phyloP scores from a whole-genome alignment of 2,113 vertebrate genomes.

The Callopanchax toddi region DNA sequence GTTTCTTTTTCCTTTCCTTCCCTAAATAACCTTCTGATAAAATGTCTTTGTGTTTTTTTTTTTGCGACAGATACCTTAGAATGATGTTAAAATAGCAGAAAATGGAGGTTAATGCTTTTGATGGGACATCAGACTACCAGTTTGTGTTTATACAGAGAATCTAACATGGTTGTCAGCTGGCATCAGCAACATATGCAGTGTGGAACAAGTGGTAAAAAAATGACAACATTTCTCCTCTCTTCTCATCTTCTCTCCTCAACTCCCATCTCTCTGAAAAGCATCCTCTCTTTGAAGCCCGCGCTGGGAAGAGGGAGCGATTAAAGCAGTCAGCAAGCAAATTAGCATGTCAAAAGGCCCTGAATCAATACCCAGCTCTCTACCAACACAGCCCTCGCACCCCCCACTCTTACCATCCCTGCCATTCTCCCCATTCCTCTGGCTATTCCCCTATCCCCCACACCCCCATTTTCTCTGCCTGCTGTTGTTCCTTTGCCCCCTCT shows the following conservation, averaged over 20 bases:
- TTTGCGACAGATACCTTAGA: too few relatives aligned
- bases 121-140: neutral
- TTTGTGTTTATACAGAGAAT: slow-evolving; percentile 5
- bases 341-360: slow-evolving; percentile 87
- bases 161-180: slow-evolving; percentile 29
- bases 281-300: slow-evolving; percentile 85
- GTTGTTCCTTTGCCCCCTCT: slow-evolving; percentile 53
- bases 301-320: slow-evolving; percentile 80
- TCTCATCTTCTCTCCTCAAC: slow-evolving; percentile 12
- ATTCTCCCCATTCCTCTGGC: slow-evolving; percentile 54
- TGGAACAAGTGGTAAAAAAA: slow-evolving; percentile 13
- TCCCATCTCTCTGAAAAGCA: slow-evolving; percentile 78
- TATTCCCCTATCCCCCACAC: slow-evolving; percentile 57
- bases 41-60: too few relatives aligned
- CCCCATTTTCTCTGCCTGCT: slow-evolving; percentile 57
- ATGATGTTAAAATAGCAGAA: neutral
- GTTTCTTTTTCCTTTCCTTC: too few relatives aligned
- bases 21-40: too few relatives aligned
- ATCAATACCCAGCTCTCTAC: slow-evolving; percentile 85
- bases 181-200: slow-evolving; percentile 23
- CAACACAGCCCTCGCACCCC: slow-evolving; percentile 67
- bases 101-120: neutral
- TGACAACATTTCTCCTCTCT: slow-evolving; percentile 28
- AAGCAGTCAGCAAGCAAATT: slow-evolving; percentile 84
- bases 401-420: slow-evolving; percentile 36